A percentile compares a stretch with the other conserved stretches of the same genome.
phyloP scores from a whole-genome alignment of 2,888 invertebrate genomes.

The Cerastis leucographa region DNA sequence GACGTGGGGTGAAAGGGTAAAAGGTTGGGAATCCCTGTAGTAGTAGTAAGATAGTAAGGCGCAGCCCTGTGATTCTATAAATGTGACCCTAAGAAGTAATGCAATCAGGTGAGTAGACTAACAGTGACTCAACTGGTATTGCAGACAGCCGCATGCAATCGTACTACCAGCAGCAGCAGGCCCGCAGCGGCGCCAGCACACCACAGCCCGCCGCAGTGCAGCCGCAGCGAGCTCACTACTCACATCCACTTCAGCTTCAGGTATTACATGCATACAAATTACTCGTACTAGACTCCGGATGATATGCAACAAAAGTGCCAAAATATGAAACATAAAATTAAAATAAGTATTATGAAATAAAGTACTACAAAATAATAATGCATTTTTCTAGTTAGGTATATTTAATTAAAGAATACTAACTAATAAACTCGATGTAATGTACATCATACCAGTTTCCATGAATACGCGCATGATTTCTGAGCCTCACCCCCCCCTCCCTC shows the following conservation, averaged over 20 bases:
- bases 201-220: conserved; percentile 75
- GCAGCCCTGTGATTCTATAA: not conserved
- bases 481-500: no score
- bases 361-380: no score
- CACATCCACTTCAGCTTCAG: conserved; percentile 84
- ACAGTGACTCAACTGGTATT: not conserved
- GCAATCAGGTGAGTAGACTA: not conserved
- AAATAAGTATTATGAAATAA: not conserved
- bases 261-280: conserved; percentile 47
- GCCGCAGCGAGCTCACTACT: conserved; percentile 82
- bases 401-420: no score
- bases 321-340: not conserved
- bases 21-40: no score
- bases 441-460: not conserved
- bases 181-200: conserved; percentile 74
- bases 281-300: not conserved
- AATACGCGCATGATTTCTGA: not conserved
- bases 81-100: not conserved
- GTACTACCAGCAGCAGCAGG: conserved; percentile 77
- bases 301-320: not conserved
- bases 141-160: conserved; percentile 77
- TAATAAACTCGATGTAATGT: not conserved
- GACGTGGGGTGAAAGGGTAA: no score
- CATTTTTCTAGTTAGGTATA: no score
- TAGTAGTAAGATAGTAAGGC: no score